Conservation (phyloP, 2,888 invertebrate species). For the Celastrina argiolus region DNA sequence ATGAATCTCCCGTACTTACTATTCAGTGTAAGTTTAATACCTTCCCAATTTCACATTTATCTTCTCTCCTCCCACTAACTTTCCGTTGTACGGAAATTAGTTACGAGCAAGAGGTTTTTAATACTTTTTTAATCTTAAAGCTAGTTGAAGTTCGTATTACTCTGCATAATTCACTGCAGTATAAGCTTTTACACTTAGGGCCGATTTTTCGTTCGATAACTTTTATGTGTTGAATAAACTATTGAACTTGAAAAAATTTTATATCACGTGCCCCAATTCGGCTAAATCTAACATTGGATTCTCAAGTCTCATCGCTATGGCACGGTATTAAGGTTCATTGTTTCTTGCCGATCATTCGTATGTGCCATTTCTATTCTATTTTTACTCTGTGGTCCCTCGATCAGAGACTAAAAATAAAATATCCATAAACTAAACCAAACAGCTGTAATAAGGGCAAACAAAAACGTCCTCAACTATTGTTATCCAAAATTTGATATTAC, state of each 20-base stretch:
- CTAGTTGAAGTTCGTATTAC: background rate
- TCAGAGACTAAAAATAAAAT: too few species aligned
- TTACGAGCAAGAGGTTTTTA: background rate
- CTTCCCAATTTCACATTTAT: slow-evolving; percentile 10
- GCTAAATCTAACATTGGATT: too few species aligned
- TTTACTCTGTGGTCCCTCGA: too few species aligned
- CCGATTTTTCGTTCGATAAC: background rate
- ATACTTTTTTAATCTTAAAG: slow-evolving; percentile 5
- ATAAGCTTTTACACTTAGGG: background rate
- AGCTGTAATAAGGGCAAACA: background rate
- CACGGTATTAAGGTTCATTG: too few species aligned
- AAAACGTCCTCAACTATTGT: slow-evolving; percentile 2
- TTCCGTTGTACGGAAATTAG: slow-evolving; percentile 13
- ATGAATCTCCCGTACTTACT: background rate
- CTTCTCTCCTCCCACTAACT: slow-evolving; percentile 7
- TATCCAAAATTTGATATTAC: background rate
- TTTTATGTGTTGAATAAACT: too few species aligned
- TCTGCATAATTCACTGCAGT: background rate
- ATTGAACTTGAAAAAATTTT: too few species aligned
- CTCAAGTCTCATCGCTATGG: too few species aligned
- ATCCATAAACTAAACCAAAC: background rate
- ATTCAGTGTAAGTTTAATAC: background rate
- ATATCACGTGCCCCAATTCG: too few species aligned
- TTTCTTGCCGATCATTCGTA: too few species aligned
- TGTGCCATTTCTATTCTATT: too few species aligned